A percentile compares a stretch with the other conserved stretches of the same genome.
phyloP scores from a whole-genome alignment of 1,140 invertebrate species.

The Whitmania pigra region DNA sequence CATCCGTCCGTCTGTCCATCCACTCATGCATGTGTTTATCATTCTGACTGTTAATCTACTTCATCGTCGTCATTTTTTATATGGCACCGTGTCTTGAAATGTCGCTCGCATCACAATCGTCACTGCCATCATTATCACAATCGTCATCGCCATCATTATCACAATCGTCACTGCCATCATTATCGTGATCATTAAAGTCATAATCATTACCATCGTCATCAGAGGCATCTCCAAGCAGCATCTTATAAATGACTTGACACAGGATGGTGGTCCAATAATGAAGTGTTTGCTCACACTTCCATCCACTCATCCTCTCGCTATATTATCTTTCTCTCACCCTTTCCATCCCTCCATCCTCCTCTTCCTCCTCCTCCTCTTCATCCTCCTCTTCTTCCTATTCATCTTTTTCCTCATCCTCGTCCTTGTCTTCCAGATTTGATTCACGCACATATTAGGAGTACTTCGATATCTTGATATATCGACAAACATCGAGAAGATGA shows the following conservation, averaged over 20 bases:
- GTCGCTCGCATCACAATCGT: background rate
- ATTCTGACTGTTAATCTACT: background rate
- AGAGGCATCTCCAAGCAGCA: background rate
- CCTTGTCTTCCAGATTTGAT: too few species aligned
- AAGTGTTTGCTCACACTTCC: slow-evolving; percentile 1
- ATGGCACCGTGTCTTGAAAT: background rate
- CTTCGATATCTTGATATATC: too few species aligned
- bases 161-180: background rate
- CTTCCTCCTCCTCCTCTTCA: too few species aligned
- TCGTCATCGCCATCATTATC: background rate
- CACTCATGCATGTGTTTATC: background rate
- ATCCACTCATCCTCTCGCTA: background rate
- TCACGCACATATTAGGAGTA: too few species aligned
- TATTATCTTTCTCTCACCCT: background rate
- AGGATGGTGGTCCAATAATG: slow-evolving; percentile 10
- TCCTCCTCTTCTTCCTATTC: too few species aligned
- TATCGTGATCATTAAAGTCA: background rate
- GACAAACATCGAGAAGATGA: too few species aligned
- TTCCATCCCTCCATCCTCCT: background rate
- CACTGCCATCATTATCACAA: background rate
- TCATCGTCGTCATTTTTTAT: background rate
- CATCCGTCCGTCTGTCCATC: slow-evolving; percentile 7
- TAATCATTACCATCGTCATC: slow-evolving; percentile 1
- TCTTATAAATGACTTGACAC: slow-evolving; percentile 9
- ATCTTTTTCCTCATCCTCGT: too few species aligned